Conservation (phyloP, 2,113 vertebrate species). For the Podarcis cretensis region DNA sequence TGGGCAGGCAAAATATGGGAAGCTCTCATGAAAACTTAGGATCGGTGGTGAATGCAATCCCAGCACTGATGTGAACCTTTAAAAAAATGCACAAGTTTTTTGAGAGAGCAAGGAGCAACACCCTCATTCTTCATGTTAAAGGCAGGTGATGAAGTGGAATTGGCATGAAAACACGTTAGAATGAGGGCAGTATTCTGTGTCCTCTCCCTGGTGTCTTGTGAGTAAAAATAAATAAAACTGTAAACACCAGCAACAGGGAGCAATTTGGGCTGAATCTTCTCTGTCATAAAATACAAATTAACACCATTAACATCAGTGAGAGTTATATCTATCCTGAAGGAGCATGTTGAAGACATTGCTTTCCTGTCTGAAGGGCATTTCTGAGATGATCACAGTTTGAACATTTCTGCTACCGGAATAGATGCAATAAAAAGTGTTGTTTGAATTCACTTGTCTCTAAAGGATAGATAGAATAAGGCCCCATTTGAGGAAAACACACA, state of each 20-base stretch:
- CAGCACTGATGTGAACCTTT: background rate
- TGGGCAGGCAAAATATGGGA: background rate
- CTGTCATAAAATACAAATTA: background rate
- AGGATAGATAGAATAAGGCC: background rate
- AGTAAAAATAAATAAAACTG: too few species aligned
- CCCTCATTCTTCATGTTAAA: too few species aligned
- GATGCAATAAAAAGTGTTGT: constrained; percentile 1
- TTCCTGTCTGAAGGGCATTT: background rate
- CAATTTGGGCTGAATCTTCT: too few species aligned
- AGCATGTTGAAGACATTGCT: background rate
- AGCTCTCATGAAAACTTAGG: background rate
- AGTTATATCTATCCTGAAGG: background rate
- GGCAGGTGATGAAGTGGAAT: too few species aligned
- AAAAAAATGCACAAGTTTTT: background rate
- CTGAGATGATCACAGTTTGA: background rate
- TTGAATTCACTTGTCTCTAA: constrained; percentile 8
- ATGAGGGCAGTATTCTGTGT: too few species aligned
- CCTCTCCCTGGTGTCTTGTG: too few species aligned
- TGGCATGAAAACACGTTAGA: too few species aligned
- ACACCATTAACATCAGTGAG: background rate
- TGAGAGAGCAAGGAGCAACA: background rate
- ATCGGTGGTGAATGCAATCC: background rate
- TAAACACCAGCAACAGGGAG: too few species aligned
- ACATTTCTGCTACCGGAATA: background rate
- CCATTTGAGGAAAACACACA: background rate